phyloP scores from a whole-genome alignment of 2,888 invertebrate species.

The Tetragonula carbonaria region DNA sequence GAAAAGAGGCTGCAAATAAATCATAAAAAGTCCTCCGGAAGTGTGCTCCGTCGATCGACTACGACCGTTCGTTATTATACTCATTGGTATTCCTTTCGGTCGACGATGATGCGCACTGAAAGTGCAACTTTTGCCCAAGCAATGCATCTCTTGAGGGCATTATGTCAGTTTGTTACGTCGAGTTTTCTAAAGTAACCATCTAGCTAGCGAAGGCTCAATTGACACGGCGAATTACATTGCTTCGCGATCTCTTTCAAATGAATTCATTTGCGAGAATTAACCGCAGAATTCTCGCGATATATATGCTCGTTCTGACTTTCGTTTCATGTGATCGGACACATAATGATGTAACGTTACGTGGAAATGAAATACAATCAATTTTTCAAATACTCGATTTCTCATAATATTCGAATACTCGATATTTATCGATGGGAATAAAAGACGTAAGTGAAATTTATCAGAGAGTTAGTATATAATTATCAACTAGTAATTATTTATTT shows the following conservation, averaged over 20 bases:
- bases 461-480: too few relatives aligned
- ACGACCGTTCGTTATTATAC: neutral
- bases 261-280: neutral
- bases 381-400: neutral
- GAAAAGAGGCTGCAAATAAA: slow-evolving; percentile 12
- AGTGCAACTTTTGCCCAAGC: neutral
- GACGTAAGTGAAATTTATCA: neutral
- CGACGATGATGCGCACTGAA: neutral
- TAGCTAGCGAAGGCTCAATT: slow-evolving; percentile 6
- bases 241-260: neutral
- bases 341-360: neutral
- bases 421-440: neutral
- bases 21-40: neutral
- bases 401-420: neutral
- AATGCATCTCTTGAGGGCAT: neutral
- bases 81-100: slow-evolving; percentile 15
- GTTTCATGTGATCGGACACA: neutral
- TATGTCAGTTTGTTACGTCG: neutral
- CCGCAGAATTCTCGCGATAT: neutral
- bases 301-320: neutral
- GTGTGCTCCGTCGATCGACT: neutral
- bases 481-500: too few relatives aligned
- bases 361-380: neutral
- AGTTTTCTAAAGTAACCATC: neutral
- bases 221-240: slow-evolving; percentile 2